Evolutionary conservation across 2,888 invertebrate species (phyloP), one percentile per base, ranked within the genome.

Genomic region (Carpatolechia fugitivella): DNA sequence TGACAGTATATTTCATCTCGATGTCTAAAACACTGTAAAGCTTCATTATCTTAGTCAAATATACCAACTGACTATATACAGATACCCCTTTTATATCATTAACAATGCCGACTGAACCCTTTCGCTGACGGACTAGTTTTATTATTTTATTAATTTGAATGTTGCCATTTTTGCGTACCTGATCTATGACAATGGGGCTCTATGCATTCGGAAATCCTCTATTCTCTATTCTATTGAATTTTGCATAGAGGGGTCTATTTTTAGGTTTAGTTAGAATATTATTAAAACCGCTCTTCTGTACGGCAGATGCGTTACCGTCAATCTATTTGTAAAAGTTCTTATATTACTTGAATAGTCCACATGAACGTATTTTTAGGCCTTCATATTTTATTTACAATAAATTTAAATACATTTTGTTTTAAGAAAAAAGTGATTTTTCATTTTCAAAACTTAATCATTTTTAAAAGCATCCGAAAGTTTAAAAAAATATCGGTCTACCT

Each of bases 81-180:
- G 49, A 60, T 48, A 58, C 52, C 51, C 58, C 54, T 57, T 20
- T 62, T 52, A 8, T 44, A 56, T 60, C 52, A 33, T 51, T 46
- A 59, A 74, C 72, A 76, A 79, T 71, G 61, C 58, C 56, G 65
- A 67, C 64, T 72, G 79, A 86, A 88, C 86, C 88, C 89, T 85
- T 38, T 29, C n/a, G 31, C 73, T 69, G 71, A 72, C 72, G 75
- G 57, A 78, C 81, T 73, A 81, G 76, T 82, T 84, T 82, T 82
- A 84, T 83, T 85, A 82, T 85, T 83, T 82, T 80, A 85, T 82
- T 83, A 87, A 90, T 90, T 87, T 87, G 85, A 89, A 88, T 87
- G 90, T 90, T 83, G 85, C 90, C 69, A 83, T 82, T 88, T 44
- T 85, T 79, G 77, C 79, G 78, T 82, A 89, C 89, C 89, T 90